phyloP scores from a whole-genome alignment of 2,113 vertebrate genomes.

The Myiagra hebetior region DNA sequence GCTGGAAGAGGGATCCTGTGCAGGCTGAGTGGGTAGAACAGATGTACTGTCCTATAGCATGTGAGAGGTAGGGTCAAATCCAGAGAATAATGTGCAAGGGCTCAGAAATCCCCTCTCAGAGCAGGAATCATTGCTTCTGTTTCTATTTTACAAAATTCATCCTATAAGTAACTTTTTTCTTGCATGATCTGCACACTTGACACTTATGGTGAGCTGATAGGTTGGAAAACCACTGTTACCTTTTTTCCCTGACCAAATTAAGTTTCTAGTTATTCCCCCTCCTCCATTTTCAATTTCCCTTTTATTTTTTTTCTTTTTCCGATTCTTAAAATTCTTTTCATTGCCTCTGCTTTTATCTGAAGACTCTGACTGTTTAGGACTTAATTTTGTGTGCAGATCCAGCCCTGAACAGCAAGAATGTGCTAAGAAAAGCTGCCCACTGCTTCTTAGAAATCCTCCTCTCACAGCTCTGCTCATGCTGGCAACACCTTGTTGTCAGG shows the following conservation, averaged over 20 bases:
- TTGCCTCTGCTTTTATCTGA: not conserved
- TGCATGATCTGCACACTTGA: not conserved
- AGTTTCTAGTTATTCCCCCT: not conserved
- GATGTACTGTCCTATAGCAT: not conserved
- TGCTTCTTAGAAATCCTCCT: not conserved
- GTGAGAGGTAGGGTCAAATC: constrained; percentile 1
- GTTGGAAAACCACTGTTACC: not conserved
- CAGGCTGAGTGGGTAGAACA: not conserved
- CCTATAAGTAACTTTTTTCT: not conserved
- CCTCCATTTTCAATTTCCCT: not conserved
- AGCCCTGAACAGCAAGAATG: not conserved
- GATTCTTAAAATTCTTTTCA: not conserved
- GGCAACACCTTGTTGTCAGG: not conserved
- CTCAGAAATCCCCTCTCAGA: constrained; percentile 6
- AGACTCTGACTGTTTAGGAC: not conserved
- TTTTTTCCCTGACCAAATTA: not conserved
- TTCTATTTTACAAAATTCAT: constrained; percentile 13
- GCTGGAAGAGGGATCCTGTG: not conserved
- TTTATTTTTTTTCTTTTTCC: not conserved
- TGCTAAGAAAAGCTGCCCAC: not conserved
- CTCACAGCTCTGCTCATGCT: not conserved
- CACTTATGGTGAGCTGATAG: not conserved
- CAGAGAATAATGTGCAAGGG: not conserved
- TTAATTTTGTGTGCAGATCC: not conserved
- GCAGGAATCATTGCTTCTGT: not conserved